Evolutionary conservation across 2,113 vertebrate genomes (phyloP).

Genomic region (Connochaetes taurinus): DNA sequence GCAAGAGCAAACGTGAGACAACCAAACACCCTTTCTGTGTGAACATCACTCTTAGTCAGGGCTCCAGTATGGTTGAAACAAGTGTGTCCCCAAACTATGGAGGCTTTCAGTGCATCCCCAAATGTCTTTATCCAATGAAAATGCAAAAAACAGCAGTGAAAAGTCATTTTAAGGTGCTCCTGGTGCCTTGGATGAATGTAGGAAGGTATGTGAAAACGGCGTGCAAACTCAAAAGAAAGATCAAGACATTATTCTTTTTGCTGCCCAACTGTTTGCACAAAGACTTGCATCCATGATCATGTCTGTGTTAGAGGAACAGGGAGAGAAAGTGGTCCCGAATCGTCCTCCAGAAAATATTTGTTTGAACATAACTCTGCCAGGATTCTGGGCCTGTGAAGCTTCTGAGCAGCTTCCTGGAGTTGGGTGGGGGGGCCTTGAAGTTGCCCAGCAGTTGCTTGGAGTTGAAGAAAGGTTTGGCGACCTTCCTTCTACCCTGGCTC

Average conservation of each 20-base stretch:
- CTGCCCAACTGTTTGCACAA: not conserved
- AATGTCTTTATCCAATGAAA: too few species aligned
- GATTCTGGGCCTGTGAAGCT: fast-evolving
- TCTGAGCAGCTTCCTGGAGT: too few species aligned
- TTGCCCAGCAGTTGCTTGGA: too few species aligned
- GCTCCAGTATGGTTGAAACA: fast-evolving
- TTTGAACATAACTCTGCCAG: not conserved
- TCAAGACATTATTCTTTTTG: fast-evolving
- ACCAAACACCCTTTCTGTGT: fast-evolving
- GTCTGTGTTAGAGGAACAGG: fast-evolving
- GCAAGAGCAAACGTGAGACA: fast-evolving
- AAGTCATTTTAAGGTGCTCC: not conserved
- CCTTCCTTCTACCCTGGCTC: not conserved
- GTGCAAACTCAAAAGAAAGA: fast-evolving
- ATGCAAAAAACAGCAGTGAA: too few species aligned
- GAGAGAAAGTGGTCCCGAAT: not conserved
- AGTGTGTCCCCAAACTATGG: not conserved
- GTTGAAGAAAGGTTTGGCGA: fast-evolving
- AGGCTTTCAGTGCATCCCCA: fast-evolving
- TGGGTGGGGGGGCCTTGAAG: not conserved
- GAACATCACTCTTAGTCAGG: too few species aligned
- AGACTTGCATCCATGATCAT: fast-evolving
- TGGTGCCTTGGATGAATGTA: fast-evolving
- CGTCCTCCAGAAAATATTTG: fast-evolving
- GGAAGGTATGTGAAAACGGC: fast-evolving